phyloP scores from a whole-genome alignment of 2,113 vertebrate species.

The Notarius quadriscutis region DNA sequence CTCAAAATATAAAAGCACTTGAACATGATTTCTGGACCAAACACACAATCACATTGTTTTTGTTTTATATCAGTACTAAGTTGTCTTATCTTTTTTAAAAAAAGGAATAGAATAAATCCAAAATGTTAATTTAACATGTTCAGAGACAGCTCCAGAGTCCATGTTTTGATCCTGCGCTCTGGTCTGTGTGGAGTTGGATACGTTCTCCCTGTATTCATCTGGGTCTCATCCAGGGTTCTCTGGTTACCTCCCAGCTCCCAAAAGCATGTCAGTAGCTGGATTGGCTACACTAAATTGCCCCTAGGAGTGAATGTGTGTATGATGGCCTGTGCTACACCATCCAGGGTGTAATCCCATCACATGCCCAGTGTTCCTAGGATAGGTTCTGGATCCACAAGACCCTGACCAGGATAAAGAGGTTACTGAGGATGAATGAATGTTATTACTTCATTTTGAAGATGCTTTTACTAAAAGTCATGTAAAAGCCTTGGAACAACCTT shows the following conservation, averaged over 20 bases:
- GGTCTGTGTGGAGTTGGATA: background rate
- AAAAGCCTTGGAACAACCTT: background rate
- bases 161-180: no score
- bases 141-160: background rate
- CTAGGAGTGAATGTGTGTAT: background rate
- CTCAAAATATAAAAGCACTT: background rate
- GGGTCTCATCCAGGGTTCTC: background rate
- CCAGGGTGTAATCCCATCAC: background rate
- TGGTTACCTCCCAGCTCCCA: background rate
- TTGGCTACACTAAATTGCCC: background rate
- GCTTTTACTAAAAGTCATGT: background rate
- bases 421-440: background rate
- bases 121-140: background rate
- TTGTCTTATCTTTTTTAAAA: background rate
- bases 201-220: background rate
- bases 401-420: background rate
- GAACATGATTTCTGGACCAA: background rate
- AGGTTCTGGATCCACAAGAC: background rate
- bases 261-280: background rate
- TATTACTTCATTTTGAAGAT: background rate
- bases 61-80: background rate
- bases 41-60: background rate
- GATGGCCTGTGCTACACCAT: background rate
- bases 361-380: background rate
- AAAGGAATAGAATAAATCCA: background rate